Evolutionary conservation across 2,797 vertebrate species (phyloP).

Genomic region (Bradypus variegatus): DNA sequence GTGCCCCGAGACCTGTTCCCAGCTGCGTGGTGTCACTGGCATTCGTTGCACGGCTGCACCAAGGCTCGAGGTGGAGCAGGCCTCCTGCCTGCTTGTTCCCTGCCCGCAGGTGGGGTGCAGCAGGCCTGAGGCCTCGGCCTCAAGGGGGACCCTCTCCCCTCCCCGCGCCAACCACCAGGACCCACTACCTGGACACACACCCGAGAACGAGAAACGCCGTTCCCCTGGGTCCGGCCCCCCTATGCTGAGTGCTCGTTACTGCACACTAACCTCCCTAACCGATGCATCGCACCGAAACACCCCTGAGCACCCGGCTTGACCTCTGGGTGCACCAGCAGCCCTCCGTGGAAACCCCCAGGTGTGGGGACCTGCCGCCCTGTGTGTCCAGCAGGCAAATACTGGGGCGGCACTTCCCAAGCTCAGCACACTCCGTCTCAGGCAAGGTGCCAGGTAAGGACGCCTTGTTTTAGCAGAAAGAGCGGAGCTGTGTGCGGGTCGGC

Average conservation of each 20-base stretch:
- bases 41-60: no score
- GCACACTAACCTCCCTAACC: accelerated
- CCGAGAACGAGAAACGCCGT: no score
- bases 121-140: no score
- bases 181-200: not conserved
- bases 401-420: accelerated
- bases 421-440: no score
- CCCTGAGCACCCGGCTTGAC: accelerated
- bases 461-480: not conserved
- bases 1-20: no score
- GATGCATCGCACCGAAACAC: accelerated
- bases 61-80: no score
- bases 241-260: accelerated
- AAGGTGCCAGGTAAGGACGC: not conserved
- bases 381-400: accelerated
- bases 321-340: accelerated
- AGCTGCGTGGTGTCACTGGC: no score
- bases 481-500: no score
- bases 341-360: accelerated
- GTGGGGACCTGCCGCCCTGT: accelerated
- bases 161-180: no score
- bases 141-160: no score
- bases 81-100: no score
- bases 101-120: no score
- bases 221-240: not conserved